Evolutionary conservation across 2,113 vertebrate species (phyloP).

Genomic region (Chunga burmeisteri): DNA sequence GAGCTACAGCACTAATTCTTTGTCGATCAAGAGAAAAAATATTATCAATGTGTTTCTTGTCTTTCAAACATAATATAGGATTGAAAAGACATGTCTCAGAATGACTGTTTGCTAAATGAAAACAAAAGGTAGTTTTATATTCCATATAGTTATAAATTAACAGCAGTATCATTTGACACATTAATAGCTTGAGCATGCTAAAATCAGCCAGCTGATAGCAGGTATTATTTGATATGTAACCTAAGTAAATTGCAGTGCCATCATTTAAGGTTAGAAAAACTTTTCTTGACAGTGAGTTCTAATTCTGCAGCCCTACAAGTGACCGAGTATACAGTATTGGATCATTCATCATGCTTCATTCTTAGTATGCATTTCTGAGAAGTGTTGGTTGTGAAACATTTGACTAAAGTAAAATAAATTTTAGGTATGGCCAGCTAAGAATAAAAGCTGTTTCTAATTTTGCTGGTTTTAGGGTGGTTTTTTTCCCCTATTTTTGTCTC

Average conservation of each 20-base stretch:
- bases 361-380: neutral
- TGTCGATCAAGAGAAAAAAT: neutral
- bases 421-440: neutral
- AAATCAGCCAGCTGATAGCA: neutral
- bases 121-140: neutral
- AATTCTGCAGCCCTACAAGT: neutral
- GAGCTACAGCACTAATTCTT: neutral
- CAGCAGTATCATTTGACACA: neutral
- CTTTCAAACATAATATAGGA: neutral
- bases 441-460: neutral
- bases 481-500: neutral
- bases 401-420: neutral
- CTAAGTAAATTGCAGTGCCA: neutral
- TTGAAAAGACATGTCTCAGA: neutral
- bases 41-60: neutral
- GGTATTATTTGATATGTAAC: neutral
- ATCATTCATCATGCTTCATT: neutral
- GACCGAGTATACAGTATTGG: neutral
- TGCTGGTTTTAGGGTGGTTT: neutral
- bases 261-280: neutral
- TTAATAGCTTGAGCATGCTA: neutral
- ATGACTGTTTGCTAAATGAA: neutral
- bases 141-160: neutral
- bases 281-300: neutral
- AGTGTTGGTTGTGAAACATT: neutral